A percentile compares a stretch with the other conserved stretches of the same genome.
Conservation (phyloP, 2,797 vertebrate species). For the Fistularia commersonii region DNA sequence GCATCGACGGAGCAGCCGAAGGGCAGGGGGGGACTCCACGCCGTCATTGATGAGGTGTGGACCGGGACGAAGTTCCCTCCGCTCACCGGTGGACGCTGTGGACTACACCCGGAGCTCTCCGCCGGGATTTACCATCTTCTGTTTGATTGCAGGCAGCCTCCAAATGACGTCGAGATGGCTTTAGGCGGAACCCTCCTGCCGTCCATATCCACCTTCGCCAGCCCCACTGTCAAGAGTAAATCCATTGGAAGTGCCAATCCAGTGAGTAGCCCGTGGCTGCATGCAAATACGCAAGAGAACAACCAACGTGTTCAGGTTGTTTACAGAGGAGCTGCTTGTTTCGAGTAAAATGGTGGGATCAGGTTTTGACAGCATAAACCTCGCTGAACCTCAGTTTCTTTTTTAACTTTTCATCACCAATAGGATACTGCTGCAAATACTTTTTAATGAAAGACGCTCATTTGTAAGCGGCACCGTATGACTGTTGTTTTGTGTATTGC, state of each 20-base stretch:
- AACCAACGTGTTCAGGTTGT: slow-evolving; percentile 12
- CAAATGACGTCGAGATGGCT: slow-evolving; percentile 94
- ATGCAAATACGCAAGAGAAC: not conserved
- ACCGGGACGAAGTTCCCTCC: slow-evolving; percentile 31
- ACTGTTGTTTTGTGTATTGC: too few species aligned
- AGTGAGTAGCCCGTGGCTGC: slow-evolving; percentile 76
- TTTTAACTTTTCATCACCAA: too few species aligned
- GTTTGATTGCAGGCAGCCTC: slow-evolving; percentile 82
- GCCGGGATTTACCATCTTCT: slow-evolving; percentile 52
- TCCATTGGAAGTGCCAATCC: slow-evolving; percentile 78
- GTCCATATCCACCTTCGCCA: slow-evolving; percentile 91
- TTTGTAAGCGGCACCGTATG: too few species aligned
- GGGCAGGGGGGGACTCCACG: slow-evolving; percentile 16
- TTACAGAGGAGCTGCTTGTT: slow-evolving; percentile 18
- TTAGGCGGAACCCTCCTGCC: slow-evolving; percentile 91
- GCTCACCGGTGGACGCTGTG: slow-evolving; percentile 2
- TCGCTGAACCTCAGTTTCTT: too few species aligned
- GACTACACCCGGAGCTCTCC: slow-evolving; percentile 28
- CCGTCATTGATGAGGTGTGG: slow-evolving; percentile 71
- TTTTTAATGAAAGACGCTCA: too few species aligned
- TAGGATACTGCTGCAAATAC: too few species aligned
- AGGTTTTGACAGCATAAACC: slow-evolving; percentile 20
- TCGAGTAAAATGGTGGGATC: slow-evolving; percentile 26
- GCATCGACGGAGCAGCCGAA: not conserved
- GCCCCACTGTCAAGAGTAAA: slow-evolving; percentile 82